Conservation (phyloP, 2,113 vertebrate species). For the Orientallactaga bullata region DNA sequence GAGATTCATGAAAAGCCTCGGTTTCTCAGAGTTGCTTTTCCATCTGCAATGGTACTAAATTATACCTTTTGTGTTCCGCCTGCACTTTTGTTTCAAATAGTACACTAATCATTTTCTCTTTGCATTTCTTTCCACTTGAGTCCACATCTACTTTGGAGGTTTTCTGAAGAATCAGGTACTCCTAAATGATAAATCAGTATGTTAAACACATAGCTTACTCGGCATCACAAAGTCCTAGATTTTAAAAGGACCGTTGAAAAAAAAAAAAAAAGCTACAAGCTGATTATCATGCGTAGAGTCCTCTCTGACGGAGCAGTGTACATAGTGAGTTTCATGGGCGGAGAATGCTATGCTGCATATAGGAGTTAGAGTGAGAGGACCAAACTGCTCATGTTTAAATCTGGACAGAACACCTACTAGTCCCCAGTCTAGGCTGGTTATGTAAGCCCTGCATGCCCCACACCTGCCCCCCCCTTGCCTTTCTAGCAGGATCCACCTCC, state of each 20-base stretch:
- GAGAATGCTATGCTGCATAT: not conserved
- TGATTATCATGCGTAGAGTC: conserved; percentile 21
- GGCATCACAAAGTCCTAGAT: conserved; percentile 35
- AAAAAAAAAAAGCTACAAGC: not conserved
- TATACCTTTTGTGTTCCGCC: conserved; percentile 89
- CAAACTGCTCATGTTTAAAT: not conserved
- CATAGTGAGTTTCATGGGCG: not conserved
- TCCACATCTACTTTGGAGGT: conserved; percentile 95
- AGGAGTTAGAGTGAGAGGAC: not conserved
- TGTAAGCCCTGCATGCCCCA: not conserved
- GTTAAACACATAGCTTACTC: conserved; percentile 57
- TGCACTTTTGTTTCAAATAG: conserved; percentile 89
- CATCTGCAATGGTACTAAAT: conserved; percentile 85
- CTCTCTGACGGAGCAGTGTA: not conserved
- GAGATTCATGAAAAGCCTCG: conserved; percentile 82
- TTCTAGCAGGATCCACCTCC: not conserved
- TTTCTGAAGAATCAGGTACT: conserved; percentile 93
- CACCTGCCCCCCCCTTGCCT: not conserved
- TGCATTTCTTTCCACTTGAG: conserved; percentile 95
- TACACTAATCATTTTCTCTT: conserved; percentile 96
- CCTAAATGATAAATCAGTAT: conserved; percentile 85
- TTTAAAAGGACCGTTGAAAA: conserved; percentile 43
- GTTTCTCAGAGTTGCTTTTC: conserved; percentile 86
- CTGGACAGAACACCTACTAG: not conserved
- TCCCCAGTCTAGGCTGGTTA: not conserved